phyloP scores from a whole-genome alignment of 2,113 vertebrate genomes.

The Suncus etruscus region DNA sequence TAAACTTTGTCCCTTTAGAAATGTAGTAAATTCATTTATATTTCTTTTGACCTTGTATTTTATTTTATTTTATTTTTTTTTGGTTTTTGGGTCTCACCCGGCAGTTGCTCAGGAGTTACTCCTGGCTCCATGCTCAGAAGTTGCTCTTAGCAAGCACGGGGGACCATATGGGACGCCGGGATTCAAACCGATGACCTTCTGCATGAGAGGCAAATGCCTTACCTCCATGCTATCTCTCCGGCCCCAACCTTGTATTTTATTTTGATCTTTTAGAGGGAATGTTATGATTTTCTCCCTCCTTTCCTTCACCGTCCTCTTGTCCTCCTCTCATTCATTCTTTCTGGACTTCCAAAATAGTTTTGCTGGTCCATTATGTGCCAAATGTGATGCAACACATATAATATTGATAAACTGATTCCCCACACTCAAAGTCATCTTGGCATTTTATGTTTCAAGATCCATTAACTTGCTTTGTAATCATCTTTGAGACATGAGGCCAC shows the following conservation, averaged over 20 bases:
- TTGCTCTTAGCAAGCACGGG: too few species aligned
- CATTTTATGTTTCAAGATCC: slow-evolving; percentile 10
- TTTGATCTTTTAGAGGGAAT: slow-evolving; percentile 25
- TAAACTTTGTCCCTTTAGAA: slow-evolving; percentile 44
- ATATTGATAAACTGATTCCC: not conserved
- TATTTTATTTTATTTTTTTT: too few species aligned
- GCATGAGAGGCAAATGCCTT: too few species aligned
- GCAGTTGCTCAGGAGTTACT: too few species aligned
- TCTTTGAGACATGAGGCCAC: not conserved
- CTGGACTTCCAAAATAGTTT: not conserved
- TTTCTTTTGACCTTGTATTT: not conserved
- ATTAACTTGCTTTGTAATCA: not conserved
- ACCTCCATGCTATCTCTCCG: too few species aligned
- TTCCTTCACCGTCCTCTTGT: not conserved
- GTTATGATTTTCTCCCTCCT: not conserved
- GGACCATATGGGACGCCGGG: too few species aligned
- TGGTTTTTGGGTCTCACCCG: too few species aligned
- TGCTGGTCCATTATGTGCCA: not conserved
- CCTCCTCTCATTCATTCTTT: not conserved
- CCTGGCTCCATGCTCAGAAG: too few species aligned
- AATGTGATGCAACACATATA: not conserved
- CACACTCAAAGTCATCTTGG: not conserved
- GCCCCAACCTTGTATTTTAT: slow-evolving; percentile 21
- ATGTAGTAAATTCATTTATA: not conserved
- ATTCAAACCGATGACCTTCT: too few species aligned